phyloP scores from a whole-genome alignment of 2,797 vertebrate genomes.

The Aerospiza tachiro region DNA sequence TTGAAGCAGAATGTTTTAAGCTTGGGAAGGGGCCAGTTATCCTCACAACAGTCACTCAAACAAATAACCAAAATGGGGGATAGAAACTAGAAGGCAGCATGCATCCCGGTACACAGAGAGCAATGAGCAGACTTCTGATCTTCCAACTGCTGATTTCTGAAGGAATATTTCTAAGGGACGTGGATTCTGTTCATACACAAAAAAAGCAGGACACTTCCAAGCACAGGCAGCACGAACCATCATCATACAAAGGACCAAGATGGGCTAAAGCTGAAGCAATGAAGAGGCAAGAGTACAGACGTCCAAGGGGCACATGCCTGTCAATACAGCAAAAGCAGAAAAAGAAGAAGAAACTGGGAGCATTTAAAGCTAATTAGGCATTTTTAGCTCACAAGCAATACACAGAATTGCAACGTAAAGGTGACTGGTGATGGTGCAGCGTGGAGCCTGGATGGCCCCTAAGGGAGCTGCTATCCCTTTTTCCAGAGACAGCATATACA shows the following conservation, averaged over 20 bases:
- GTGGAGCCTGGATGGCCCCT: neutral
- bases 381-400: neutral
- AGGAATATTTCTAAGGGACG: neutral
- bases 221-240: neutral
- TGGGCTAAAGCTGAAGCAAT: neutral
- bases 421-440: neutral
- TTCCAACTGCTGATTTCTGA: neutral
- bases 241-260: neutral
- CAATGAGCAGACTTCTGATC: neutral
- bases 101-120: neutral
- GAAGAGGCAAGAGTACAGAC: neutral
- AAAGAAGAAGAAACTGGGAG: neutral
- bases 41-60: neutral
- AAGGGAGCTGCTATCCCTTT: neutral
- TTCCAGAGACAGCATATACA: neutral
- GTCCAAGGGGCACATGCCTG: rapidly evolving
- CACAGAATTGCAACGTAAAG: neutral
- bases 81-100: neutral
- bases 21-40: neutral
- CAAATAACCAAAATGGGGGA: neutral
- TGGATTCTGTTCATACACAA: neutral
- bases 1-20: neutral
- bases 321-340: neutral
- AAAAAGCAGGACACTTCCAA: neutral
- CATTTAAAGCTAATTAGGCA: neutral